Conservation (phyloP, 2,113 vertebrate species). For the Lanius collurio region DNA sequence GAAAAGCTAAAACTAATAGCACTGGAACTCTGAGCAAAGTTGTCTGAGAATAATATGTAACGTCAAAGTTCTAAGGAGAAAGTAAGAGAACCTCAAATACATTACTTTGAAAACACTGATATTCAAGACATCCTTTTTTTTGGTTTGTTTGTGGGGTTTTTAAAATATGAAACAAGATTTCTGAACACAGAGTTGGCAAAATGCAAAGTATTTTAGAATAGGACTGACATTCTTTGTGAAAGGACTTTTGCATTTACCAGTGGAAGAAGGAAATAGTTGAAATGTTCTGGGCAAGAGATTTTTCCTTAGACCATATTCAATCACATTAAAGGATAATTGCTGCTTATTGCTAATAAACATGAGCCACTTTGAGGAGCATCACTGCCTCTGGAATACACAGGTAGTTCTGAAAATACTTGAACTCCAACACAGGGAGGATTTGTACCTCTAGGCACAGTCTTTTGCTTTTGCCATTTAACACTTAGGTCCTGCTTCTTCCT, state of each 20-base stretch:
- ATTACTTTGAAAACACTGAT: not conserved
- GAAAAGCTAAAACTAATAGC: not conserved
- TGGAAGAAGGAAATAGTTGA: not conserved
- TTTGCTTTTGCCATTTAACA: not conserved
- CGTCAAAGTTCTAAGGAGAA: not conserved
- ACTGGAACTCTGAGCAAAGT: not conserved
- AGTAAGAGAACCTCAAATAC: not conserved
- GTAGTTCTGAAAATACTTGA: not conserved
- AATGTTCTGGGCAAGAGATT: not conserved
- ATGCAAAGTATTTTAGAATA: not conserved
- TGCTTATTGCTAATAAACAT: not conserved
- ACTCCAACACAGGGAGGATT: not conserved
- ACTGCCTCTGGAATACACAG: not conserved
- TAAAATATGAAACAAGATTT: not conserved
- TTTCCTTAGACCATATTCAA: not conserved
- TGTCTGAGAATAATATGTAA: not conserved
- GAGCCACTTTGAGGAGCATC: not conserved
- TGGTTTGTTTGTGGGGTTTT: not conserved
- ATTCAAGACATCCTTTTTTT: not conserved
- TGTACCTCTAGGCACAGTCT: not conserved
- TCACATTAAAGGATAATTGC: not conserved
- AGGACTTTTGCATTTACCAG: not conserved
- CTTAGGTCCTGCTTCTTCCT: not conserved
- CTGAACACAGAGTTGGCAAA: not conserved
- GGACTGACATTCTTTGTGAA: not conserved